phyloP scores from a whole-genome alignment of 2,888 invertebrate species.

The Gari tellinella region DNA sequence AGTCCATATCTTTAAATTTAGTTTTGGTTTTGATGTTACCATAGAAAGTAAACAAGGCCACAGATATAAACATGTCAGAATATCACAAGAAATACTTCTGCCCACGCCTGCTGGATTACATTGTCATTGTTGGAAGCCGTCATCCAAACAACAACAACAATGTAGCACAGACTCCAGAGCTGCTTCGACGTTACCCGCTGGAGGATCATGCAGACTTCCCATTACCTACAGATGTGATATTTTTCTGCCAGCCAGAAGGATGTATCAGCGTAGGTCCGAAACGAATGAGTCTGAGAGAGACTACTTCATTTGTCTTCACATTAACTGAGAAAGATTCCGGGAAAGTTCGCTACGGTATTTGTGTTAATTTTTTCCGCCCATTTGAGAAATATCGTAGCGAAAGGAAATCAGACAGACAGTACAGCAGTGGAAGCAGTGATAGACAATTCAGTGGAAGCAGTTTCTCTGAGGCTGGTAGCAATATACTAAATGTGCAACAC shows the following conservation, averaged over 20 bases:
- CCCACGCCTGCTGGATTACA: conserved; percentile 92
- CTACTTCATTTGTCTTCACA: conserved; percentile 98
- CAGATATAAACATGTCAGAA: conserved; percentile 64
- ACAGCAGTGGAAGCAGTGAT: conserved; percentile 64
- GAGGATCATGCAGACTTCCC: conserved; percentile 99
- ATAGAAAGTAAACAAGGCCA: too few relatives aligned
- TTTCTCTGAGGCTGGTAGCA: conserved; percentile 58
- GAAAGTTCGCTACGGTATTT: conserved; percentile 92
- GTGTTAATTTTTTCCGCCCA: conserved; percentile 98
- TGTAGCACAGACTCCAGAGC: conserved; percentile 92
- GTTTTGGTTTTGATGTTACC: too few relatives aligned
- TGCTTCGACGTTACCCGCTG: conserved; percentile 95
- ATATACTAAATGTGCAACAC: conserved; percentile 61
- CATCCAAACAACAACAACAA: conserved; percentile 86
- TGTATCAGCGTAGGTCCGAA: conserved; percentile 95
- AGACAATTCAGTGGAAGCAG: conserved; percentile 36
- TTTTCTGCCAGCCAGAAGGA: conserved; percentile 99
- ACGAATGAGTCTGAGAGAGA: conserved; percentile 89
- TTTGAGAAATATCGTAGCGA: conserved; percentile 85
- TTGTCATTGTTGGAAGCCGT: conserved; percentile 97
- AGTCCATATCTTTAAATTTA: too few relatives aligned
- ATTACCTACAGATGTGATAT: conserved; percentile 98
- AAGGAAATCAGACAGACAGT: conserved; percentile 41
- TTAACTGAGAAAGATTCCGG: conserved; percentile 99
- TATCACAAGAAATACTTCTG: conserved; percentile 85